These are phyloP conservation scores for Euura lappo DNA, from an alignment of 1,140 invertebrate species.

Conservation along the genomic window DNA sequence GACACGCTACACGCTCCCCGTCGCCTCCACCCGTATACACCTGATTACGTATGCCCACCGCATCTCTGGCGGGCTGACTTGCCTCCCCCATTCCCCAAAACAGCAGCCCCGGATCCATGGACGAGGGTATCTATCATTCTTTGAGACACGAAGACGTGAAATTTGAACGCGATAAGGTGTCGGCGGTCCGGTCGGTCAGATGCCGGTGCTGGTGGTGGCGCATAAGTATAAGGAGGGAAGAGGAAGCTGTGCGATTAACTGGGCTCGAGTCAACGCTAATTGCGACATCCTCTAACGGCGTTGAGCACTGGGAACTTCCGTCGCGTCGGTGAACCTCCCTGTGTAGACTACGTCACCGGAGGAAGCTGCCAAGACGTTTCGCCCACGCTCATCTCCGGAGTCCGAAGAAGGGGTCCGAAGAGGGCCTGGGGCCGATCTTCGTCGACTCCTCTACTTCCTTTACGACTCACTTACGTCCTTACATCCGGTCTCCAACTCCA, in stretches of 20 bases:
- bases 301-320: constrained; percentile 45
- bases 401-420: not conserved
- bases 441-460: not conserved
- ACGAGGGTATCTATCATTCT: not conserved
- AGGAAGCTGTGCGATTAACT: constrained; percentile 53
- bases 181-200: constrained; percentile 26
- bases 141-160: too few relatives aligned
- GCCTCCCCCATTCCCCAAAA: not conserved
- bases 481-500: not conserved
- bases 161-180: not conserved
- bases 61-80: not conserved
- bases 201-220: too few relatives aligned
- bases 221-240: constrained; percentile 17
- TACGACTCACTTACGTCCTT: not conserved
- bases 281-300: constrained; percentile 56
- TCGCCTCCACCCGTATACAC: too few relatives aligned
- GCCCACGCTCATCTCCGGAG: constrained; percentile 35
- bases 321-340: constrained; percentile 35
- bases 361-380: constrained; percentile 55
- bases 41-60: too few relatives aligned
- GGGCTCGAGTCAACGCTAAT: constrained; percentile 56
- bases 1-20: not conserved
- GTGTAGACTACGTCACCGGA: constrained; percentile 34
- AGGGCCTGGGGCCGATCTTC: not conserved
- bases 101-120: not conserved